These are phyloP conservation scores for Dysdera silvatica DNA, from an alignment of 1,140 invertebrate genomes.

Conservation along the genomic window DNA sequence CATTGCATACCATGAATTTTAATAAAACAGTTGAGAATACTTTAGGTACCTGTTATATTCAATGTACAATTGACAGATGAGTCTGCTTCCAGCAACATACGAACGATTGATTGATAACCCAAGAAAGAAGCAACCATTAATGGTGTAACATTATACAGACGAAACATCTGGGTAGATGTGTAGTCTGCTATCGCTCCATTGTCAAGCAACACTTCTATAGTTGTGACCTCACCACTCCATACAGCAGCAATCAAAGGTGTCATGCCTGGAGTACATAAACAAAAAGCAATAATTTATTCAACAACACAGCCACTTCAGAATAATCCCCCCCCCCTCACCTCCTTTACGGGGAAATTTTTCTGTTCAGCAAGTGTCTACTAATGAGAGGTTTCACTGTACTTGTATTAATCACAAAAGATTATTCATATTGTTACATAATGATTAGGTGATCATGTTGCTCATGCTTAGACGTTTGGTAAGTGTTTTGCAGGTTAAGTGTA, in stretches of 20 bases:
- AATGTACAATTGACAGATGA: slow-evolving; percentile 38
- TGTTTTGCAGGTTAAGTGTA: too few species aligned
- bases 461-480: too few species aligned
- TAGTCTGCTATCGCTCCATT: slow-evolving; percentile 45
- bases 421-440: too few species aligned
- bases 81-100: slow-evolving; percentile 43
- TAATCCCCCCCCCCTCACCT: too few species aligned
- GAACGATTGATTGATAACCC: slow-evolving; percentile 44
- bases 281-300: neutral
- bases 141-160: slow-evolving; percentile 41
- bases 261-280: slow-evolving; percentile 16
- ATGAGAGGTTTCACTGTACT: too few species aligned
- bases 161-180: slow-evolving; percentile 39
- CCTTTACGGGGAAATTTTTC: too few species aligned
- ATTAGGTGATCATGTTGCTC: too few species aligned
- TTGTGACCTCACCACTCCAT: slow-evolving; percentile 14
- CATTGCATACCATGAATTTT: neutral
- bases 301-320: neutral
- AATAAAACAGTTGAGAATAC: neutral
- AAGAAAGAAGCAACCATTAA: slow-evolving; percentile 47
- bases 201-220: slow-evolving; percentile 42
- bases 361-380: too few species aligned
- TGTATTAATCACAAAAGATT: too few species aligned
- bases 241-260: slow-evolving; percentile 10
- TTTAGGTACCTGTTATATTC: slow-evolving; percentile 18